Conservation (phyloP, 2,797 vertebrate species). For the Sebastes reedi region DNA sequence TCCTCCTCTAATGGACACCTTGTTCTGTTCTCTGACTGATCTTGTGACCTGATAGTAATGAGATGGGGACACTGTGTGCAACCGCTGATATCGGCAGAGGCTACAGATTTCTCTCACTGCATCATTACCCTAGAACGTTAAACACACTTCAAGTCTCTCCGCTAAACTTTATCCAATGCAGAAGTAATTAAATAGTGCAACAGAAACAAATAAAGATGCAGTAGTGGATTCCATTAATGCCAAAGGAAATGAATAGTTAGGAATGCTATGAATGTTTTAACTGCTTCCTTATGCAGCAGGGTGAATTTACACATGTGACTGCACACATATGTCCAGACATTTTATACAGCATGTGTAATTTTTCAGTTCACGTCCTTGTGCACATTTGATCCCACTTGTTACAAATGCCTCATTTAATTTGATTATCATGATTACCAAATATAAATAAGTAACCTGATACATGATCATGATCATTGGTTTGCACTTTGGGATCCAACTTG, state of each 20-base stretch:
- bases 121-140: neutral
- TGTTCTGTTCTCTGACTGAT: neutral
- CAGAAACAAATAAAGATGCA: neutral
- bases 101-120: neutral
- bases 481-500: too few relatives aligned
- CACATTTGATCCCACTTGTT: neutral
- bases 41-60: slow-evolving; percentile 7
- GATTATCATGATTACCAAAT: neutral
- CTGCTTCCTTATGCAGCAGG: neutral
- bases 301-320: slow-evolving; percentile 4
- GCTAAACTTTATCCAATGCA: neutral
- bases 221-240: neutral
- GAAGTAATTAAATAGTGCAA: neutral
- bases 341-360: neutral
- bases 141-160: neutral
- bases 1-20: neutral
- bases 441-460: neutral
- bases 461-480: too few relatives aligned
- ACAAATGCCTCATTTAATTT: neutral
- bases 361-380: neutral
- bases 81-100: neutral
- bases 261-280: neutral
- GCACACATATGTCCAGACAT: neutral
- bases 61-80: neutral
- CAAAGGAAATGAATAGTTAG: neutral